Conservation (phyloP, 2,888 invertebrate species). For the Serripes groenlandicus region DNA sequence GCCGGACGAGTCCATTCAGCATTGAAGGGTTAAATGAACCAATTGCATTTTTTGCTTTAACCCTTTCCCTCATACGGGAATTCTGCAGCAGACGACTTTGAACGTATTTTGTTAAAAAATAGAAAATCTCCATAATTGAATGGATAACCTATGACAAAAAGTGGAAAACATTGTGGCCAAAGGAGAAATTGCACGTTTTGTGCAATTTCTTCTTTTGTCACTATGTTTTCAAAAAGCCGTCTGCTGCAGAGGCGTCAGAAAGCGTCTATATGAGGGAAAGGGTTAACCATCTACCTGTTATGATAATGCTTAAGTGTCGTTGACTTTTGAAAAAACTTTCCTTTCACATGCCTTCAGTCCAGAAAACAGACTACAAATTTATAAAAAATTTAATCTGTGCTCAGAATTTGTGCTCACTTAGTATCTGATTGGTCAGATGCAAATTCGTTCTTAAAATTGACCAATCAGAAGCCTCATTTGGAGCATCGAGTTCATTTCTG, state of each 20-base stretch:
- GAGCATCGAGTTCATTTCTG: too few species aligned
- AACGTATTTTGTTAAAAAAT: background rate
- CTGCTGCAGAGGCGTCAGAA: background rate
- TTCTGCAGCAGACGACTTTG: background rate
- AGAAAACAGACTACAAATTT: too few species aligned
- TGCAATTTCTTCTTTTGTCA: background rate
- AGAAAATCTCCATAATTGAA: background rate
- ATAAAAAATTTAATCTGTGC: too few species aligned
- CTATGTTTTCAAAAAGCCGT: background rate
- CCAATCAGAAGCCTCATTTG: too few species aligned
- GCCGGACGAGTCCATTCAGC: too few species aligned
- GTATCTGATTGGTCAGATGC: too few species aligned
- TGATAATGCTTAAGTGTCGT: background rate
- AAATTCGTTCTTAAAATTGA: too few species aligned
- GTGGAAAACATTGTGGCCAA: constrained; percentile 6
- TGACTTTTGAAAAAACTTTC: too few species aligned
- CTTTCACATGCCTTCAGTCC: too few species aligned
- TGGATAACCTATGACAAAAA: background rate
- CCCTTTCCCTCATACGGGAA: background rate
- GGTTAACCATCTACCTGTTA: background rate
- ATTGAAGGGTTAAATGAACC: too few species aligned
- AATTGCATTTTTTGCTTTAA: too few species aligned
- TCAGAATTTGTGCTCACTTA: too few species aligned
- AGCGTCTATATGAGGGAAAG: background rate
- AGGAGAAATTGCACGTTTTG: constrained; percentile 2